These are phyloP conservation scores for Ardeotis arabs DNA, from an alignment of 2,113 vertebrate species.

Conservation along the genomic window DNA sequence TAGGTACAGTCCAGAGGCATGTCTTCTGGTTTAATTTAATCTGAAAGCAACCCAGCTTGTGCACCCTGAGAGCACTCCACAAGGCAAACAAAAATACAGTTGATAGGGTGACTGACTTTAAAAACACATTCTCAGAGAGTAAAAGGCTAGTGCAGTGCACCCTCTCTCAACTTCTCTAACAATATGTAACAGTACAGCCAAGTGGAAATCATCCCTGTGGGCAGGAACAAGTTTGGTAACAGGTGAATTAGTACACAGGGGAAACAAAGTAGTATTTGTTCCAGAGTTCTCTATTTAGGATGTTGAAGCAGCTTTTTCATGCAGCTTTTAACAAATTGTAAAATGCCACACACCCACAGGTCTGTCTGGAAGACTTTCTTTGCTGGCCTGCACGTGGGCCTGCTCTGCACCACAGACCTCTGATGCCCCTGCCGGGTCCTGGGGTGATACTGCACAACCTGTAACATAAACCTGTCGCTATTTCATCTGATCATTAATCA, in stretches of 20 bases:
- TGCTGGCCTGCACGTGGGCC: fast-evolving
- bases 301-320: neutral
- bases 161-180: neutral
- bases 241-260: neutral
- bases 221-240: neutral
- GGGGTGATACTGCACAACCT: neutral
- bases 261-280: neutral
- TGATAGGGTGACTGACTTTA: neutral
- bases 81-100: neutral
- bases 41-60: neutral
- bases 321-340: neutral
- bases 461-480: neutral
- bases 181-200: neutral
- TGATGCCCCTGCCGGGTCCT: neutral
- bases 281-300: neutral
- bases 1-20: neutral
- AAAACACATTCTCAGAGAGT: neutral
- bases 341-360: neutral
- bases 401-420: neutral
- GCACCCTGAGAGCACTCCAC: neutral
- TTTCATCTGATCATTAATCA: slow-evolving; percentile 48
- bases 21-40: neutral
- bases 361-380: fast-evolving
- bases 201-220: neutral
- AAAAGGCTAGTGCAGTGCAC: neutral